These are phyloP conservation scores for Peribatodes rhomboidaria DNA, from an alignment of 2,888 invertebrate genomes.

Conservation along the genomic window DNA sequence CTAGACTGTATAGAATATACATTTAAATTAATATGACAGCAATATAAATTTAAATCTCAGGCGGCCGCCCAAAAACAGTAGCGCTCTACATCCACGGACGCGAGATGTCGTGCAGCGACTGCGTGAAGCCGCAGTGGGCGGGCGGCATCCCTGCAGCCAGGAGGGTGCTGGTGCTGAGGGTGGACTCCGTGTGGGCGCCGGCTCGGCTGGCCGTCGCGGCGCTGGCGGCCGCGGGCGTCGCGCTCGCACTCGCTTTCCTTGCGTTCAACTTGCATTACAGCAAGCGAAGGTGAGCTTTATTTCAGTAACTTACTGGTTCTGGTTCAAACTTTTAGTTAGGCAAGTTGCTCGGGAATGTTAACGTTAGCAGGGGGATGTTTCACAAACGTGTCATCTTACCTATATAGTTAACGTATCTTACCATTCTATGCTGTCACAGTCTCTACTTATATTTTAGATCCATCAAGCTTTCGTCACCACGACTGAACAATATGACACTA, in stretches of 20 bases:
- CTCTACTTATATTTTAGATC: constrained; percentile 90
- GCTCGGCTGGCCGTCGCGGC: constrained; percentile 91
- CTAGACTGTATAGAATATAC: too few relatives aligned
- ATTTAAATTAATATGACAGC: too few relatives aligned
- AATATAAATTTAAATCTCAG: too few relatives aligned
- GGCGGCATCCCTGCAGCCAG: constrained; percentile 93
- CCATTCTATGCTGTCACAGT: too few relatives aligned
- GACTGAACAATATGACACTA: constrained; percentile 96
- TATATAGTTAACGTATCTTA: not conserved
- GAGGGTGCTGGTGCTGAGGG: constrained; percentile 90
- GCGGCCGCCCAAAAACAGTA: constrained; percentile 89
- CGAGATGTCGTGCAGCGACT: constrained; percentile 89
- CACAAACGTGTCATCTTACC: too few relatives aligned
- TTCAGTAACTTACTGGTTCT: too few relatives aligned
- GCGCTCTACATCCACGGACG: constrained; percentile 89
- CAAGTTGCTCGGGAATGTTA: too few relatives aligned
- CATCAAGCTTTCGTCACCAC: constrained; percentile 96
- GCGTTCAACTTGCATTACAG: constrained; percentile 94
- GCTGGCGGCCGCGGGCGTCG: constrained; percentile 91
- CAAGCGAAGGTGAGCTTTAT: constrained; percentile 90
- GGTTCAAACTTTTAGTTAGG: too few relatives aligned
- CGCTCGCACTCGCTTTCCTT: constrained; percentile 91
- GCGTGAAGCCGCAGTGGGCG: constrained; percentile 90
- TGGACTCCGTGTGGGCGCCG: constrained; percentile 92
- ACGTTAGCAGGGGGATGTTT: too few relatives aligned